phyloP scores from a whole-genome alignment of 2,888 invertebrate genomes.

The Empis stercorea region DNA sequence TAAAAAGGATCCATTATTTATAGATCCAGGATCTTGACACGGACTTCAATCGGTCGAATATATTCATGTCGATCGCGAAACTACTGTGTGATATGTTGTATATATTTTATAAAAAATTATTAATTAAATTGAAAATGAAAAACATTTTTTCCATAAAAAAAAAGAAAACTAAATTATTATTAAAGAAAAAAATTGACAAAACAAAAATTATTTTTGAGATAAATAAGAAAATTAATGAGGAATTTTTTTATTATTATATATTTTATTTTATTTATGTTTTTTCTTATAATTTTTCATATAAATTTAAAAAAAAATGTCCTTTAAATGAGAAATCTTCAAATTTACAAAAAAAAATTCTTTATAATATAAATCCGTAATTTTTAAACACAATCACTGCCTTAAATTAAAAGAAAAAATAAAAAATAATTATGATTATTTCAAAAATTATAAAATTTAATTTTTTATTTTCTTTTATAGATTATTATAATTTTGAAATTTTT shows the following conservation, averaged over 20 bases:
- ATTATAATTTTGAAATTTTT: not conserved
- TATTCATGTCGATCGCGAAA: conserved; percentile 86
- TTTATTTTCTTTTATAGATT: conserved; percentile 2
- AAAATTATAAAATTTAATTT: conserved; percentile 10
- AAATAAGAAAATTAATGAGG: no score
- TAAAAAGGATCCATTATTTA: conserved; percentile 35
- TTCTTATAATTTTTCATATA: no score
- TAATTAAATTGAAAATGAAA: no score
- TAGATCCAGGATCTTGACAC: conserved; percentile 65
- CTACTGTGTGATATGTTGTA: conserved; percentile 63
- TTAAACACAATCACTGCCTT: conserved; percentile 30
- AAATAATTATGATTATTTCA: no score
- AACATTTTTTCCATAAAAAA: not conserved
- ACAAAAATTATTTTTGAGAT: no score
- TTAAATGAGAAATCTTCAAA: no score
- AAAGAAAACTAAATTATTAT: not conserved
- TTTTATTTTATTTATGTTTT: no score
- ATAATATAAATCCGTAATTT: conserved; percentile 5
- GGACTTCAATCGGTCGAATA: conserved; percentile 82
- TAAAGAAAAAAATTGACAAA: no score
- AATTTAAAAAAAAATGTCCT: no score
- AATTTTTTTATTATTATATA: no score
- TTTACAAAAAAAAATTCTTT: no score
- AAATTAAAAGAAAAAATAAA: conserved; percentile 13
- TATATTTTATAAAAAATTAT: not conserved